A percentile compares a stretch with the other conserved stretches of the same genome.
These are phyloP conservation scores for Henricia sp. DNA, from an alignment of 53 echinoderm and acorn worm species.

Conservation along the genomic window DNA sequence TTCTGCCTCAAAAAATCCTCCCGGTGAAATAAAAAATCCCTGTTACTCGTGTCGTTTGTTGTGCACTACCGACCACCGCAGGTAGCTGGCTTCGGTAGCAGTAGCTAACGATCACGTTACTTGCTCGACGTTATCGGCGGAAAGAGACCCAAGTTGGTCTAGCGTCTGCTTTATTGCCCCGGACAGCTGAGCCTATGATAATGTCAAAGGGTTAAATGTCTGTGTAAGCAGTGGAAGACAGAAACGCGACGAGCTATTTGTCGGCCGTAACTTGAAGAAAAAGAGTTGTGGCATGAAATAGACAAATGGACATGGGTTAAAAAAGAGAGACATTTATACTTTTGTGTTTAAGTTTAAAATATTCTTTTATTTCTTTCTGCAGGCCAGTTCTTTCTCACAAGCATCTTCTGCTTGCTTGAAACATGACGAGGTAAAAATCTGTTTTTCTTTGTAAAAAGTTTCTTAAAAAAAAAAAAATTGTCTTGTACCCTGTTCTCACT, in stretches of 20 bases:
- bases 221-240: neutral
- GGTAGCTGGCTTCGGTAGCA: slow-evolving; percentile 28
- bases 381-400: slow-evolving; percentile 78
- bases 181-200: slow-evolving; percentile 30
- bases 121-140: neutral
- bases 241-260: slow-evolving; percentile 42
- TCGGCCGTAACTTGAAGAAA: too few relatives aligned
- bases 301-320: too few relatives aligned
- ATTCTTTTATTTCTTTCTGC: too few relatives aligned
- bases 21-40: slow-evolving; percentile 7
- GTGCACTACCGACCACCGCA: slow-evolving; percentile 38
- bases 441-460: too few relatives aligned
- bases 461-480: too few relatives aligned
- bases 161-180: too few relatives aligned
- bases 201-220: slow-evolving; percentile 56
- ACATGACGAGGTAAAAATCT: slow-evolving; percentile 72
- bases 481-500: too few relatives aligned
- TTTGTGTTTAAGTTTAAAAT: too few relatives aligned
- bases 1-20: slow-evolving; percentile 31
- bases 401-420: slow-evolving; percentile 68
- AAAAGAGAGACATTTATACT: too few relatives aligned
- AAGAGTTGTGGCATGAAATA: too few relatives aligned
- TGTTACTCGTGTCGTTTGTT: slow-evolving; percentile 36
- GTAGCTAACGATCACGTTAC: slow-evolving; percentile 1
- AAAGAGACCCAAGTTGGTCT: too few relatives aligned